Evolutionary conservation across 2,113 vertebrate genomes (phyloP).

Genomic region (Malurus cyaneus): DNA sequence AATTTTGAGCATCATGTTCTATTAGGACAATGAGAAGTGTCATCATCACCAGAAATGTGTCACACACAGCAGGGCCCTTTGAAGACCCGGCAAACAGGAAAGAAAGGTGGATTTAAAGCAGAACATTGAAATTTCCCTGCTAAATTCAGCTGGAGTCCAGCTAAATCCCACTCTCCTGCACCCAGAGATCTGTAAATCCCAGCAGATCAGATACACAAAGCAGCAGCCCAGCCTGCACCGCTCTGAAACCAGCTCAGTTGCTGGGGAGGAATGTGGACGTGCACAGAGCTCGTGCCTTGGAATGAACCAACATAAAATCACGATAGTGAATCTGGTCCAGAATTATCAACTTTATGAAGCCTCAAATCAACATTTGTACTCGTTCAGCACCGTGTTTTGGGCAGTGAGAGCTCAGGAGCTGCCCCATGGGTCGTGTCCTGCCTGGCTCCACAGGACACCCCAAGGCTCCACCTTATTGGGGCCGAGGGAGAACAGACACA

Average conservation of each 20-base stretch:
- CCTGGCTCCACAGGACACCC: no score
- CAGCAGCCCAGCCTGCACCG: neutral
- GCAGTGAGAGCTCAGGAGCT: neutral
- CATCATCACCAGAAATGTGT: neutral
- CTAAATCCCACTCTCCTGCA: neutral
- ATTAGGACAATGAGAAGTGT: neutral
- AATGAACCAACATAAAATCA: neutral
- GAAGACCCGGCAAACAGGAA: neutral
- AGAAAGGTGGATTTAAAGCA: neutral
- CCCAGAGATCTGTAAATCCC: neutral
- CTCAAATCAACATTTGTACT: neutral
- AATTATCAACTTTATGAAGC: neutral
- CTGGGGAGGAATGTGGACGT: fast-evolving
- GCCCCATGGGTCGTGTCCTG: neutral
- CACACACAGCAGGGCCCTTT: neutral
- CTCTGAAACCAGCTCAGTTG: fast-evolving
- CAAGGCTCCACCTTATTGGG: neutral
- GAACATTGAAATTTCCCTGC: neutral
- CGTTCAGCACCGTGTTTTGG: neutral
- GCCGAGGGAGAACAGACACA: fast-evolving
- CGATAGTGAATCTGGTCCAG: fast-evolving
- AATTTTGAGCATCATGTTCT: neutral
- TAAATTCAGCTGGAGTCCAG: neutral
- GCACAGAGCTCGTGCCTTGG: neutral
- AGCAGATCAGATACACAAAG: neutral